Evolutionary conservation across 1,140 invertebrate genomes (phyloP).

Genomic region (Parasteatoda tepidariorum): DNA sequence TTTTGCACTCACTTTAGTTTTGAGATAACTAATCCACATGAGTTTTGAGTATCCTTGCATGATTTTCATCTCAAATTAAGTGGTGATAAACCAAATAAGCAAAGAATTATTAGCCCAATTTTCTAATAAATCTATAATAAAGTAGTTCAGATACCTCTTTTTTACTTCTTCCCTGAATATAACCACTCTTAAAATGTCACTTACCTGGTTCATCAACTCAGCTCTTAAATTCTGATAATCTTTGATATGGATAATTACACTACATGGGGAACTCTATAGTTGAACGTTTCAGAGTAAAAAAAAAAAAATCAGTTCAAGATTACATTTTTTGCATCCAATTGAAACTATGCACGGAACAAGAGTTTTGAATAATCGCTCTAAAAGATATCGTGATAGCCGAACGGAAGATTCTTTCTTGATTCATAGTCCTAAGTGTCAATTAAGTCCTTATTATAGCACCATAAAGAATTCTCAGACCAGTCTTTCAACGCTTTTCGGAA

Average conservation of each 20-base stretch:
- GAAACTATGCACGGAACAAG: background rate
- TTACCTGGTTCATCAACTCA: too few species aligned
- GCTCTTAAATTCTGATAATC: too few species aligned
- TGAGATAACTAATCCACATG: too few species aligned
- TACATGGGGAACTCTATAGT: background rate
- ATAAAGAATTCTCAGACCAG: background rate
- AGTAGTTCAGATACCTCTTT: too few species aligned
- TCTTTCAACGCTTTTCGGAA: conserved; percentile 3
- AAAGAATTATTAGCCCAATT: too few species aligned
- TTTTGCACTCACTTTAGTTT: too few species aligned
- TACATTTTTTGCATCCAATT: background rate
- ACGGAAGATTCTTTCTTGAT: background rate
- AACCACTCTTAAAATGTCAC: too few species aligned
- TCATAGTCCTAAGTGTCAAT: conserved; percentile 6
- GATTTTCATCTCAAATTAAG: too few species aligned
- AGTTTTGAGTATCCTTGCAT: too few species aligned
- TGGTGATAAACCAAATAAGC: too few species aligned
- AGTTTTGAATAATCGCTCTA: conserved; percentile 10
- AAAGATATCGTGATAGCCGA: conserved; percentile 15
- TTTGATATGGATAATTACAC: background rate
- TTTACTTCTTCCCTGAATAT: too few species aligned
- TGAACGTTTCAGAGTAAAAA: background rate
- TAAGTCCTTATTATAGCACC: conserved; percentile 18
- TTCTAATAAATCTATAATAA: too few species aligned
- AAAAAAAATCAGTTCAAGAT: background rate